Conservation (phyloP, 2,888 invertebrate species). For the Physocephala rufipes region DNA sequence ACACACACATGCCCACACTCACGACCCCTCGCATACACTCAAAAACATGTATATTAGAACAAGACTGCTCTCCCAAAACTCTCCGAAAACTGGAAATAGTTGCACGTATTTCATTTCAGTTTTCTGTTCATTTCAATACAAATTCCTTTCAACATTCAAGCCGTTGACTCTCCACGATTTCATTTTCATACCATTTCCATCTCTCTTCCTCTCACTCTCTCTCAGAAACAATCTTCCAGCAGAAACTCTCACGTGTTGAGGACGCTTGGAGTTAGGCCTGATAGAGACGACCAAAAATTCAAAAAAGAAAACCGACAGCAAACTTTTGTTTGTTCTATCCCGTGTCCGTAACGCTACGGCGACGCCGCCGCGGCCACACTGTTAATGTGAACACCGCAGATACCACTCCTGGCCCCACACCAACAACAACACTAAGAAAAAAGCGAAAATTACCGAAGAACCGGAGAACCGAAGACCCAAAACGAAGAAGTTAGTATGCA, state of each 20-base stretch:
- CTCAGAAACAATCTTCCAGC: too few species aligned
- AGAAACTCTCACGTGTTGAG: background rate
- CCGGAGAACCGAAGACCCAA: background rate
- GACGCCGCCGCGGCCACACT: background rate
- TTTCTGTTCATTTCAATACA: background rate
- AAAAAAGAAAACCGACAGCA: too few species aligned
- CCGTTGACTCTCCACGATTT: too few species aligned
- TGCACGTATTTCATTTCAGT: background rate
- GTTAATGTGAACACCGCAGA: background rate
- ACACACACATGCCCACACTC: too few species aligned
- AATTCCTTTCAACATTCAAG: too few species aligned
- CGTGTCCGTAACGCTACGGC: too few species aligned
- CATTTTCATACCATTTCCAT: background rate
- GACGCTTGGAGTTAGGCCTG: background rate
- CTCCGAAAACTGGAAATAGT: too few species aligned
- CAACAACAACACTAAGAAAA: background rate
- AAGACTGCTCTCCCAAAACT: too few species aligned
- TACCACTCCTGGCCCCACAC: background rate
- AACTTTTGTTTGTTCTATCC: too few species aligned
- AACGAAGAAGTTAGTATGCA: constrained; percentile 1
- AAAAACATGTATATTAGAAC: too few species aligned
- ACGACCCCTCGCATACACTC: too few species aligned
- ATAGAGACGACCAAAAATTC: background rate
- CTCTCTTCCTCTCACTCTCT: too few species aligned
- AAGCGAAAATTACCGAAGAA: constrained; percentile 6